Conservation (phyloP, 2,888 invertebrate species). For the Trichogramma dendrolimi region DNA sequence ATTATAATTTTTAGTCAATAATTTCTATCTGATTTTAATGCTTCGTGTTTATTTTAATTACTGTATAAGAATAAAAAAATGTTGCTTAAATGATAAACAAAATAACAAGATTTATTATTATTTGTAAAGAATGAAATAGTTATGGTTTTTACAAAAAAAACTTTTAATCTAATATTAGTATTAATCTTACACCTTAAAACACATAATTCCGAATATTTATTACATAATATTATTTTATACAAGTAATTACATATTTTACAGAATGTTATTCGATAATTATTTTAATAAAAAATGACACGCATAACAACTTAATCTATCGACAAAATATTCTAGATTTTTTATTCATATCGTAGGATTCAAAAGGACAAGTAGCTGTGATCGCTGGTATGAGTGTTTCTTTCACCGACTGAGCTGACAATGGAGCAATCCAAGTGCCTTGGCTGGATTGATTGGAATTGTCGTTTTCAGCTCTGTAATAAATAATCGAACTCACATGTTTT, state of each 20-base stretch:
- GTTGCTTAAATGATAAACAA: no score
- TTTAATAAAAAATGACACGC: slow-evolving; percentile 1
- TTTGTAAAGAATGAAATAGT: no score
- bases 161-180: slow-evolving; percentile 25
- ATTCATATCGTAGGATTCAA: slow-evolving; percentile 40
- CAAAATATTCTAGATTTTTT: slow-evolving; percentile 40
- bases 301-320: slow-evolving; percentile 27
- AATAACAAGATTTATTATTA: no score
- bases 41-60: no score
- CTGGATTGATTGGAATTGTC: slow-evolving; percentile 6
- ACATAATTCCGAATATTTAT: slow-evolving; percentile 13
- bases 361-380: slow-evolving; percentile 41
- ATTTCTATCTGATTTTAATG: no score
- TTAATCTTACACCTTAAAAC: slow-evolving; percentile 21
- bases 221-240: slow-evolving; percentile 21
- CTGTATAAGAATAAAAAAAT: no score
- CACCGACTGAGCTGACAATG: slow-evolving; percentile 41
- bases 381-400: slow-evolving; percentile 43
- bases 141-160: no score
- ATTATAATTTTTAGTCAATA: no score
- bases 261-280: slow-evolving; percentile 12
- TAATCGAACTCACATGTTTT: background rate
- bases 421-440: slow-evolving; percentile 45
- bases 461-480: slow-evolving; percentile 32
- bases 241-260: slow-evolving; percentile 29